Conservation (phyloP, 2,888 invertebrate genomes). For the Trimorus sp. region DNA sequence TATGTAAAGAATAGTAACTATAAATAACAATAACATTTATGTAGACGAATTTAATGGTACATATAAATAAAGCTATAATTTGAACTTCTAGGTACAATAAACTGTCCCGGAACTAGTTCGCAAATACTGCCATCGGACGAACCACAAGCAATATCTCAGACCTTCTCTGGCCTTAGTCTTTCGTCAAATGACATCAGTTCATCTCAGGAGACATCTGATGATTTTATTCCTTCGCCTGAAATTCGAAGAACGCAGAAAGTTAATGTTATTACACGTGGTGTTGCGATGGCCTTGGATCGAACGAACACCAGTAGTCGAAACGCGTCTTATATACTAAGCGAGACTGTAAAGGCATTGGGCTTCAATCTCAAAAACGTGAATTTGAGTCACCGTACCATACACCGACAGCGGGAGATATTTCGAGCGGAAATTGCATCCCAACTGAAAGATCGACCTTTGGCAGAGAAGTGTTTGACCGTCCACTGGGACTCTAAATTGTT, state of each 20-base stretch:
- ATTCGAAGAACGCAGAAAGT: neutral
- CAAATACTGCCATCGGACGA: neutral
- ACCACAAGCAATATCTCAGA: conserved; percentile 11
- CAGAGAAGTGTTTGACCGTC: neutral
- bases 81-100: neutral
- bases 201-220: neutral
- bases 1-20: neutral
- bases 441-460: neutral
- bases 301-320: conserved; percentile 5
- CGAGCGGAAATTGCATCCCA: neutral
- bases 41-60: neutral
- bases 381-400: conserved; percentile 13
- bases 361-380: conserved; percentile 10
- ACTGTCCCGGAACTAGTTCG: conserved; percentile 15
- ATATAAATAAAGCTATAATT: neutral
- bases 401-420: neutral
- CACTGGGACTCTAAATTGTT: conserved; percentile 15
- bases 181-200: neutral
- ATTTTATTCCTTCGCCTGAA: neutral
- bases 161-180: conserved; percentile 12
- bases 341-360: conserved; percentile 14
- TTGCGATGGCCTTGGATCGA: conserved; percentile 18
- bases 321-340: conserved; percentile 3
- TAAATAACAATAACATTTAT: neutral
- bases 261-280: conserved; percentile 2